phyloP scores from a whole-genome alignment of 2,113 vertebrate genomes.

The Scytalopus superciliaris region DNA sequence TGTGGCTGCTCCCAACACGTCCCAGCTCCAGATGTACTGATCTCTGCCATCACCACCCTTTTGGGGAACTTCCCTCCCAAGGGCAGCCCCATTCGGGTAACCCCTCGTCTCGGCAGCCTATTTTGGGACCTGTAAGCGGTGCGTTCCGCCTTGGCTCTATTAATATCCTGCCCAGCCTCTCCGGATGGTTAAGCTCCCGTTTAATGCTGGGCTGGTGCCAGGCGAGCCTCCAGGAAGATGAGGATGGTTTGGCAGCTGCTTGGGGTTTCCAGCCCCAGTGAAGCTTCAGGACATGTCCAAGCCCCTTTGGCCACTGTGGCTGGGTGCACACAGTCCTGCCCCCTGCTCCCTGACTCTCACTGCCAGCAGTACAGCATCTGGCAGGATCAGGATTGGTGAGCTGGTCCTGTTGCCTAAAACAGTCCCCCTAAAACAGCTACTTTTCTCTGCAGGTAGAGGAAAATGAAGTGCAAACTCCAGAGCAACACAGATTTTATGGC shows the following conservation, averaged over 20 bases:
- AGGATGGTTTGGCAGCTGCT: background rate
- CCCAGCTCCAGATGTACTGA: background rate
- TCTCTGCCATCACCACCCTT: rapidly evolving
- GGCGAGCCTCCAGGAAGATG: background rate
- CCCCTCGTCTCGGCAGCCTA: background rate
- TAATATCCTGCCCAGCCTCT: slow-evolving; percentile 17
- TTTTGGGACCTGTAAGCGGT: background rate
- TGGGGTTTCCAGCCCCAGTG: background rate
- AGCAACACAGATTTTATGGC: background rate
- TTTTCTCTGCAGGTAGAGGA: background rate
- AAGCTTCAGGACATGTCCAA: background rate
- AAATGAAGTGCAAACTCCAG: background rate
- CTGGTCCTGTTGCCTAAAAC: too few relatives aligned
- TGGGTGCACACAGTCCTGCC: rapidly evolving
- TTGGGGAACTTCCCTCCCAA: background rate
- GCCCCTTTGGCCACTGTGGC: background rate
- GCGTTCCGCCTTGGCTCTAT: background rate
- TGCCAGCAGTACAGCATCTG: background rate
- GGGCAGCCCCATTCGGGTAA: background rate
- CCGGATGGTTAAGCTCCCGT: background rate
- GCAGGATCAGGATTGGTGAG: background rate
- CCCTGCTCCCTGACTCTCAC: background rate
- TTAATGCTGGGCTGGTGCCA: background rate
- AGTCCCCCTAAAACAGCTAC: too few relatives aligned
- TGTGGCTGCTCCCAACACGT: rapidly evolving